These are phyloP conservation scores for Hedya salicella DNA, from an alignment of 2,888 invertebrate species.

Conservation along the genomic window DNA sequence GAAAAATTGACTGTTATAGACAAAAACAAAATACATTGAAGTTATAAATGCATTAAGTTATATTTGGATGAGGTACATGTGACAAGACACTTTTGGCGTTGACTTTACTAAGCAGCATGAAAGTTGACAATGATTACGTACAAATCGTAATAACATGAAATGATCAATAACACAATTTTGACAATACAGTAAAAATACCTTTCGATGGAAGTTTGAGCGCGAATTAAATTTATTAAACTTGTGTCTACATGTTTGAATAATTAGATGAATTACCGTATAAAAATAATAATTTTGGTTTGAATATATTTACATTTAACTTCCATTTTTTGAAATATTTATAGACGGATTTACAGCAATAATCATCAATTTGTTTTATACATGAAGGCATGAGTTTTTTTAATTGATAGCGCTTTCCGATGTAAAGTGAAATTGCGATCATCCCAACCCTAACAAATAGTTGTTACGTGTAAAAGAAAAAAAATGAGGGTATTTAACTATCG, in stretches of 20 bases:
- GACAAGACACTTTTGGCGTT: too few species aligned
- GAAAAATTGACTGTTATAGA: too few species aligned
- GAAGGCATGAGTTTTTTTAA: slow-evolving; percentile 8
- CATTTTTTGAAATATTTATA: slow-evolving; percentile 15
- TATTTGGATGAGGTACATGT: too few species aligned
- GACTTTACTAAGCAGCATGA: too few species aligned
- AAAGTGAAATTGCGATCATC: neutral
- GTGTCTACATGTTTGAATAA: slow-evolving; percentile 8
- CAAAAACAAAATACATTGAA: too few species aligned
- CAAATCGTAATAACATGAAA: neutral
- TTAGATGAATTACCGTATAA: neutral
- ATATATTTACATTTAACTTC: slow-evolving; percentile 9
- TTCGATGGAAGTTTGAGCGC: neutral
- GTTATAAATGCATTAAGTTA: too few species aligned
- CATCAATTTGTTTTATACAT: slow-evolving; percentile 3
- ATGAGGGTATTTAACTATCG: neutral
- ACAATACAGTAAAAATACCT: neutral
- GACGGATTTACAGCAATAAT: neutral
- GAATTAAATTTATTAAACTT: neutral
- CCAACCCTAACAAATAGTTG: neutral
- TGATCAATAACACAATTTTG: neutral
- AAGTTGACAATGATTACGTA: too few species aligned
- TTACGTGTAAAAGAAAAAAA: neutral
- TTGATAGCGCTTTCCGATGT: neutral
- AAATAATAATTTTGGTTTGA: neutral